Evolutionary conservation across 1,140 invertebrate genomes (phyloP), one percentile per base, ranked within the genome.

Genomic region (Drepana arcuata): DNA sequence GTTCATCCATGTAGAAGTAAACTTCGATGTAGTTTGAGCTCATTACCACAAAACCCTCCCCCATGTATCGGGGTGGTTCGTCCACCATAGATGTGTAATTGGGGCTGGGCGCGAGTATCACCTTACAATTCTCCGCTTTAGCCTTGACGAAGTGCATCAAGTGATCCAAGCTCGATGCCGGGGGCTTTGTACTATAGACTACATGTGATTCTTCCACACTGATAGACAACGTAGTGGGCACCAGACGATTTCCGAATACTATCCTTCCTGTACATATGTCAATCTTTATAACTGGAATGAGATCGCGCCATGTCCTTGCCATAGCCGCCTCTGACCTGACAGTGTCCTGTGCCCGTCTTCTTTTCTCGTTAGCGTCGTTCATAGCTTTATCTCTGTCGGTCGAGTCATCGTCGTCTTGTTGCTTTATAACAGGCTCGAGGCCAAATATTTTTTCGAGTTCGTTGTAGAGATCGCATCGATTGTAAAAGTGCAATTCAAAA

Each of bases 61-160:
- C 96, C 96, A 99, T 99, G 52, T 93, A 97, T 18, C 97, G 77
- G 1, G 97, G 97, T 2, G 97, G 96, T 62, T 99, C 96, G 83
- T 99, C 96, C 1, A 92, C 88, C 83, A 96, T 89, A 2, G 95
- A 95, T 1, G 91, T 95, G 71, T 97, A 98, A 65, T 97, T 97
- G 7, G 92, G 93, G 85, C 95, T 97, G 9, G 94, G 95, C 15
- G 95, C 95, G 43, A 98, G 86, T 82, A 98, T 93, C 1, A 98
- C 92, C 84, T 95, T 94, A 50, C 96, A 93, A 83, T 98, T 99
- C 74, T 99, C 97, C 7, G 94, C 93, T 72, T 94, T 95, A 34
- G 94, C 94, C 73, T 97, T 98, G 5, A 95, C 89, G 56, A 97
- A 94, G 77, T 99, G 96, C 94, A 98, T 99, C 48, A 98, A 95